phyloP scores from a whole-genome alignment of 2,888 invertebrate species.

The Gymnosoma rotundatum region DNA sequence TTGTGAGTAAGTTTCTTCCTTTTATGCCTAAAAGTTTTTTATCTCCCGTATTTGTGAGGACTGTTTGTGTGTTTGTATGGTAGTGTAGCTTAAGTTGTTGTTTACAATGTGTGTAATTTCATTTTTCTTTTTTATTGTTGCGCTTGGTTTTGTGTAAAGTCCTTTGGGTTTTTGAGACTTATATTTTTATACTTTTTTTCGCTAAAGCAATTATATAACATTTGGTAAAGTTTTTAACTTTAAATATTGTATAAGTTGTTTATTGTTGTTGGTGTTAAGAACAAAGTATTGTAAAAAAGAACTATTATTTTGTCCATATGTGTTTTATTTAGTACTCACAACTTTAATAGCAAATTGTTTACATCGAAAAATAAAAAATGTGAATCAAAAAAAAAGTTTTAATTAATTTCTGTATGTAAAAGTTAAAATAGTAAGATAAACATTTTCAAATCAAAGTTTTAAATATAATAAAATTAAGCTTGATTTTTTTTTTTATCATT shows the following conservation, averaged over 20 bases:
- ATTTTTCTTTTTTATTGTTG: not conserved
- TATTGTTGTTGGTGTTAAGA: constrained; percentile 1
- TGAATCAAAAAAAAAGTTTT: too few relatives aligned
- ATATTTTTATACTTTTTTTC: not conserved
- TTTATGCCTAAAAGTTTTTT: constrained; percentile 25
- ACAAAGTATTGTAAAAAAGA: too few relatives aligned
- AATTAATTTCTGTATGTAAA: too few relatives aligned
- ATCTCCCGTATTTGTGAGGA: not conserved
- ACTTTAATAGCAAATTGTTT: too few relatives aligned
- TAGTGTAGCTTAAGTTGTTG: constrained; percentile 9
- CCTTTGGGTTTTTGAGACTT: constrained; percentile 13
- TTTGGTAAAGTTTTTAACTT: constrained; percentile 29
- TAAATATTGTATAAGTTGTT: constrained; percentile 8
- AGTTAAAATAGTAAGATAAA: too few relatives aligned
- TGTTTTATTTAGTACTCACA: not conserved
- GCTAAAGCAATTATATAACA: constrained; percentile 49
- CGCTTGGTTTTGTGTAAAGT: not conserved
- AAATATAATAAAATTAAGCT: too few relatives aligned
- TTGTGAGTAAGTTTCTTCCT: not conserved
- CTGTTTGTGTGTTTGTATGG: not conserved
- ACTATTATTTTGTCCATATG: not conserved
- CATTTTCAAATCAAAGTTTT: too few relatives aligned
- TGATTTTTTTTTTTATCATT: too few relatives aligned
- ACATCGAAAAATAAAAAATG: too few relatives aligned
- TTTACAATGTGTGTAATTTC: constrained; percentile 13